Conservation (phyloP, 2,888 invertebrate species). For the Macaria notata region DNA sequence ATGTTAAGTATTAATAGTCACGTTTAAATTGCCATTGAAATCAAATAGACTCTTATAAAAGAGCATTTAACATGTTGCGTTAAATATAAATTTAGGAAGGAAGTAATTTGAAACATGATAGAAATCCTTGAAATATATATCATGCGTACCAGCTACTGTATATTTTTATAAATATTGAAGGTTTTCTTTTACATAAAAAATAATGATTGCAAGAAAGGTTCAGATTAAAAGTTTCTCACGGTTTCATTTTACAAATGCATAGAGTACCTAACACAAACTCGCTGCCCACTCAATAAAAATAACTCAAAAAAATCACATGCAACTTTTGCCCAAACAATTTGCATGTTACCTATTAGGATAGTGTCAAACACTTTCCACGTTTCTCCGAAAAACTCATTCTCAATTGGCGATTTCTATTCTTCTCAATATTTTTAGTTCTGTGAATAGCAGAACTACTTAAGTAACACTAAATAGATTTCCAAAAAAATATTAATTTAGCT, state of each 20-base stretch:
- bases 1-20: conserved; percentile 17
- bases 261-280: background rate
- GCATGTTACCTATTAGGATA: conserved; percentile 8
- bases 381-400: conserved; percentile 12
- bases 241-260: background rate
- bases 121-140: background rate
- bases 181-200: background rate
- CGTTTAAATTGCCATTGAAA: conserved; percentile 14
- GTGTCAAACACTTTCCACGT: conserved; percentile 15
- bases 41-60: background rate
- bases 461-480: too few relatives aligned
- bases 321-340: conserved; percentile 2
- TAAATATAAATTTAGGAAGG: conserved; percentile 5
- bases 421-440: background rate
- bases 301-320: conserved; percentile 1
- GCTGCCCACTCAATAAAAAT: background rate
- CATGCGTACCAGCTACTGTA: too few relatives aligned
- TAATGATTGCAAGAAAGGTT: background rate
- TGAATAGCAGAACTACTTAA: too few relatives aligned
- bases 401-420: conserved; percentile 22
- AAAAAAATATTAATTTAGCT: too few relatives aligned
- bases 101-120: conserved; percentile 1
- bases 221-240: background rate
- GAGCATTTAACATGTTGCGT: conserved; percentile 3
- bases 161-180: too few relatives aligned